These are phyloP conservation scores for Glyptemys insculpta DNA, from an alignment of 2,797 vertebrate genomes.

Conservation along the genomic window DNA sequence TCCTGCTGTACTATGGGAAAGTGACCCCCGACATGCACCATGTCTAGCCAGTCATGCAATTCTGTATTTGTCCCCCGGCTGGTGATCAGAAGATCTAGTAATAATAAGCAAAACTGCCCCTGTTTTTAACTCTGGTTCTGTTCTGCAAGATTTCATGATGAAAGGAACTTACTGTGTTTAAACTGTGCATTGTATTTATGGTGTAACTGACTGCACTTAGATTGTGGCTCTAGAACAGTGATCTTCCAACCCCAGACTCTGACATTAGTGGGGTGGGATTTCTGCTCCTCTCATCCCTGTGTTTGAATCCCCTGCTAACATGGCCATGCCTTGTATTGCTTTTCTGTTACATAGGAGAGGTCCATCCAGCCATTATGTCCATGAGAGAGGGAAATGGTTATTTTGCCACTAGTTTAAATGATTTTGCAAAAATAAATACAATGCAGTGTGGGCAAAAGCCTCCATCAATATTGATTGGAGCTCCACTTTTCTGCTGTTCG, in stretches of 20 bases:
- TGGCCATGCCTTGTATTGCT: fast-evolving
- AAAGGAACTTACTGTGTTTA: fast-evolving
- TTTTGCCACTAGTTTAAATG: neutral
- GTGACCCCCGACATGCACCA: neutral
- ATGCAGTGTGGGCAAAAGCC: neutral
- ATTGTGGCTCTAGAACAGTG: neutral
- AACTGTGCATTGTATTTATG: neutral
- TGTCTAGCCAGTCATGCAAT: neutral
- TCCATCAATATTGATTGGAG: fast-evolving
- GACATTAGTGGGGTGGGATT: neutral
- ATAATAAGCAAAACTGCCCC: neutral
- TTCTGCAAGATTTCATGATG: neutral
- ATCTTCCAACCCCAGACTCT: neutral
- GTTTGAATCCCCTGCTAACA: neutral
- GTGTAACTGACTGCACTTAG: fast-evolving
- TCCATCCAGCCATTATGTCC: neutral
- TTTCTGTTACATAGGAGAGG: fast-evolving
- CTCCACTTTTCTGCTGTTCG: neutral
- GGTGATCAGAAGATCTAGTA: neutral
- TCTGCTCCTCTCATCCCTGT: neutral
- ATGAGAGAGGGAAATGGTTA: neutral
- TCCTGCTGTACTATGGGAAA: neutral
- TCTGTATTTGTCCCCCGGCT: neutral
- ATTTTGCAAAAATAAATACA: neutral
- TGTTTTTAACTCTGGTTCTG: neutral